phyloP scores from a whole-genome alignment of 2,113 vertebrate species.

The Fregata magnificens region DNA sequence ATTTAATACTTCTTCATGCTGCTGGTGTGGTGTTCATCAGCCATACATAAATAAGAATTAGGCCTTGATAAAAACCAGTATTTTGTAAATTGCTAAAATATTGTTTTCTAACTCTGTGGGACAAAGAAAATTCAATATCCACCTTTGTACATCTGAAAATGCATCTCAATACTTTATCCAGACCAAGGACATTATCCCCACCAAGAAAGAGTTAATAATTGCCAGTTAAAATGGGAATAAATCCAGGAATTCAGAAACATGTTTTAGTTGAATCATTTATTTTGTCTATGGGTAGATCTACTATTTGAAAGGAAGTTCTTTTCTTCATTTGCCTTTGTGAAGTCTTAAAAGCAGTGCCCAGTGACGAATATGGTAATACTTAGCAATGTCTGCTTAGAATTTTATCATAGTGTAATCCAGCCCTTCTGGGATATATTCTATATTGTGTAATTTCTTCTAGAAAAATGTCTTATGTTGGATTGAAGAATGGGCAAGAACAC shows the following conservation, averaged over 20 bases:
- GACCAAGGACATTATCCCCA: neutral
- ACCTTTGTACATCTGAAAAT: neutral
- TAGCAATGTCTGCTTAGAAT: neutral
- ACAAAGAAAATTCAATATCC: neutral
- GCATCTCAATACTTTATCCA: neutral
- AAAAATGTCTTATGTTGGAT: neutral
- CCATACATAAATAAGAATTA: neutral
- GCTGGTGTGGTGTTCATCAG: neutral
- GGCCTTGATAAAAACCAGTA: neutral
- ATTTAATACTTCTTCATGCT: neutral
- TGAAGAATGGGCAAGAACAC: neutral
- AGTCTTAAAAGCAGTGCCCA: neutral
- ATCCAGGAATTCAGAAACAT: neutral
- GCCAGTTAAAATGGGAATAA: neutral
- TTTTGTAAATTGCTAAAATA: neutral
- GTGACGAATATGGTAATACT: neutral
- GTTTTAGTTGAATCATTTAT: neutral
- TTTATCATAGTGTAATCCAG: neutral
- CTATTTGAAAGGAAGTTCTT: neutral
- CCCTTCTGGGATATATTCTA: neutral
- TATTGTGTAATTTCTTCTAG: neutral
- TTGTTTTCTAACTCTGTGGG: neutral
- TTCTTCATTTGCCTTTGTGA: conserved; percentile 1
- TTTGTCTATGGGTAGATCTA: neutral
- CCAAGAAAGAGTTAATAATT: neutral